Conservation (phyloP, 2,113 vertebrate genomes). For the Gracilinanus agilis region DNA sequence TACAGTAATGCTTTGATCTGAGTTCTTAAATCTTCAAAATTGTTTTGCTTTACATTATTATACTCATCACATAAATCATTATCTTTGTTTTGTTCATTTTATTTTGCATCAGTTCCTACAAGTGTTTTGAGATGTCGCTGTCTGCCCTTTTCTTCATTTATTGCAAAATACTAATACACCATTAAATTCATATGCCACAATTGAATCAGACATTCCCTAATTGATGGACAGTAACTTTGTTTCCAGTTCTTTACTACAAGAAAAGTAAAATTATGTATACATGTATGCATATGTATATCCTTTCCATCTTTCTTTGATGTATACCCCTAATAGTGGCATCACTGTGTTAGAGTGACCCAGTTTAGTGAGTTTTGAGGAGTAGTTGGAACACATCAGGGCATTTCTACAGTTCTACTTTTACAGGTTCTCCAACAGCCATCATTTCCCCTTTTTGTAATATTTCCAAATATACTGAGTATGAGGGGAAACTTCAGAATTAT, state of each 20-base stretch:
- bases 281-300: neutral
- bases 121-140: too few relatives aligned
- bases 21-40: neutral
- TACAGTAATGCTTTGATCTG: neutral
- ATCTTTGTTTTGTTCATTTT: neutral
- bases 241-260: neutral
- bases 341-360: neutral
- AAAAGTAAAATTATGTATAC: neutral
- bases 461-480: neutral
- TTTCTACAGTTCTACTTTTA: neutral
- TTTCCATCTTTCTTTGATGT: neutral
- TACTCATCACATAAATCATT: neutral
- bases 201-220: too few relatives aligned
- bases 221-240: neutral
- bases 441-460: neutral
- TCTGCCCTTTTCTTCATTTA: too few relatives aligned
- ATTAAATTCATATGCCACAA: too few relatives aligned
- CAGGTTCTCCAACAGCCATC: neutral
- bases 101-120: too few relatives aligned
- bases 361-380: neutral
- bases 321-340: neutral
- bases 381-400: neutral
- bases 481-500: neutral
- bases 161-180: too few relatives aligned
- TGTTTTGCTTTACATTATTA: neutral